Conservation (phyloP, 2,797 vertebrate species). For the Acanthiza pusilla region DNA sequence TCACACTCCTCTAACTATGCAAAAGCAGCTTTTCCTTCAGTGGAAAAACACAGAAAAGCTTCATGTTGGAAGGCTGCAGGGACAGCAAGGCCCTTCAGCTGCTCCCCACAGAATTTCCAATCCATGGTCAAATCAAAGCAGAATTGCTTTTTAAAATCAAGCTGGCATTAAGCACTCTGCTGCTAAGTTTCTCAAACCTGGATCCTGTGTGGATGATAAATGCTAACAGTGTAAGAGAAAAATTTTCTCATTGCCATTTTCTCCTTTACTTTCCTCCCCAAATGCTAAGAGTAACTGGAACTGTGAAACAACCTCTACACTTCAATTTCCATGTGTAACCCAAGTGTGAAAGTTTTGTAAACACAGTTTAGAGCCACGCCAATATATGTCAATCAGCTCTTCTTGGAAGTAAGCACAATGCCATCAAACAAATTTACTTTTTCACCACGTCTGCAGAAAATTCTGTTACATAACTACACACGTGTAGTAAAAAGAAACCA, state of each 20-base stretch:
- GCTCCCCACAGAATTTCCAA: background rate
- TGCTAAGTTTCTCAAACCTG: background rate
- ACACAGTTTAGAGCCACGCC: background rate
- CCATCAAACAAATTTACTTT: background rate
- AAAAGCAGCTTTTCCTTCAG: background rate
- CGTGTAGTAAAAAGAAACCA: background rate
- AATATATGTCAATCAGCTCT: background rate
- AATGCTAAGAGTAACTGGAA: background rate
- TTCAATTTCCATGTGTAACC: rapidly evolving
- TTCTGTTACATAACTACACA: background rate
- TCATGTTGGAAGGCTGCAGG: background rate
- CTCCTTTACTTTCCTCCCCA: background rate
- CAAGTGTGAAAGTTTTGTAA: background rate
- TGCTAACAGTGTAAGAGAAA: background rate
- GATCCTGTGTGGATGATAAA: background rate
- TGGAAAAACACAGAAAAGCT: background rate
- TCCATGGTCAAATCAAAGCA: background rate
- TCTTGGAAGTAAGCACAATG: background rate
- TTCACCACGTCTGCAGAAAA: background rate
- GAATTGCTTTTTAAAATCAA: background rate
- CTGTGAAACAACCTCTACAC: background rate
- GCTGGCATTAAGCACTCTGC: background rate
- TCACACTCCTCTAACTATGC: background rate
- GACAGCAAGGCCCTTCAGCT: background rate
- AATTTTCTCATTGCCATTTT: background rate